phyloP scores from a whole-genome alignment of 2,113 vertebrate genomes.

The Ploceus nigricollis region DNA sequence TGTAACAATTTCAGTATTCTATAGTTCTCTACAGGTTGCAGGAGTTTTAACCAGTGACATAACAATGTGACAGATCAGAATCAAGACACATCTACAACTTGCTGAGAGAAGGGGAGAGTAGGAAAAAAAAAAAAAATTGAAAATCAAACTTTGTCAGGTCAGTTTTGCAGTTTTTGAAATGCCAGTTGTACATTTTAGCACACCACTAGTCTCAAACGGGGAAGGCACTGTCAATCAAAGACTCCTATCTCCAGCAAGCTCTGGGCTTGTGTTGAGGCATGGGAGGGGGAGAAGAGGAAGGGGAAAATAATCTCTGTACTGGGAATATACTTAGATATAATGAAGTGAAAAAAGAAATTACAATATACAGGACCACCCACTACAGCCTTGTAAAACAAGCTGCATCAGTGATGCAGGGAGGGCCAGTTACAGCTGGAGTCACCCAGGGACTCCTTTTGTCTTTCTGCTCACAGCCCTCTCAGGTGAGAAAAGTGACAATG shows the following conservation, averaged over 20 bases:
- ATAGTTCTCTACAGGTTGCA: not conserved
- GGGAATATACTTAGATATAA: not conserved
- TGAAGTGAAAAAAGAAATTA: not conserved
- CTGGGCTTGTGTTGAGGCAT: not conserved
- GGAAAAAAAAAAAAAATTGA: fast-evolving
- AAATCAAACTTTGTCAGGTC: not conserved
- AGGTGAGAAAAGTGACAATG: fast-evolving
- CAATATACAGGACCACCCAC: fast-evolving
- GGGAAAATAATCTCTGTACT: not conserved
- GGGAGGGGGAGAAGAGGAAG: not conserved
- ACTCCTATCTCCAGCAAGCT: not conserved
- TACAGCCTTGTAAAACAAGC: not conserved
- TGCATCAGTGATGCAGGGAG: not conserved
- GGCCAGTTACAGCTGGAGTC: not conserved
- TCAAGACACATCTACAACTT: not conserved
- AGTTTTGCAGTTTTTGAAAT: not conserved
- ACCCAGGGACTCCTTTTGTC: not conserved
- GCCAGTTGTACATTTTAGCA: not conserved
- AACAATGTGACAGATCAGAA: not conserved
- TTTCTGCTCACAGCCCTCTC: not conserved
- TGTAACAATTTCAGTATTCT: not conserved
- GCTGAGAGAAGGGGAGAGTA: not conserved
- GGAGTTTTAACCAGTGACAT: not conserved
- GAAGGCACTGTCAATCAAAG: not conserved
- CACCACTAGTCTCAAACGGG: not conserved